Evolutionary conservation across 2,113 vertebrate species (phyloP).

Genomic region (Dipodomys stephensi): DNA sequence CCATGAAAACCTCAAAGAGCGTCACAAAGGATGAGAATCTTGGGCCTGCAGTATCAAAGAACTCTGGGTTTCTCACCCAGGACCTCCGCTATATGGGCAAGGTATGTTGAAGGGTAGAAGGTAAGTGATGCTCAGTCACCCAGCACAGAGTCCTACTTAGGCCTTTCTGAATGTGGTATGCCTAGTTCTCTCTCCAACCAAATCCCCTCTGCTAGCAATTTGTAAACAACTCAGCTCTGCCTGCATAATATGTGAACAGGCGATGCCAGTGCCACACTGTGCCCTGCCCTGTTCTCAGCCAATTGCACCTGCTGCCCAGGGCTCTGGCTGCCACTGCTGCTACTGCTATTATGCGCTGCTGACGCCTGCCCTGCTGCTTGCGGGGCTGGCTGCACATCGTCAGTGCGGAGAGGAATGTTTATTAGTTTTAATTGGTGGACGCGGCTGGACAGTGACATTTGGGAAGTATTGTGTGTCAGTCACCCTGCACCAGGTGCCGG

Average conservation of each 20-base stretch:
- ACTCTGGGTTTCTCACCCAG: neutral
- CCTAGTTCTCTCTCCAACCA: conserved; percentile 34
- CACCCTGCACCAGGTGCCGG: conserved; percentile 49
- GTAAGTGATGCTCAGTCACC: neutral
- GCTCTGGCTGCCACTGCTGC: conserved; percentile 64
- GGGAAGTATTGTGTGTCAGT: conserved; percentile 65
- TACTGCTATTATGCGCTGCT: conserved; percentile 49
- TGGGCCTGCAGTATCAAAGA: neutral
- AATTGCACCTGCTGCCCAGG: conserved; percentile 80
- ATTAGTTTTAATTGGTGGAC: conserved; percentile 80
- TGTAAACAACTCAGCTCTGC: conserved; percentile 80
- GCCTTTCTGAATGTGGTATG: neutral
- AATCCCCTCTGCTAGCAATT: conserved; percentile 81
- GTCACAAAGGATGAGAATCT: neutral
- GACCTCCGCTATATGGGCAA: neutral
- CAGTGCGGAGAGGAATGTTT: conserved; percentile 62
- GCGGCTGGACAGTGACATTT: conserved; percentile 79
- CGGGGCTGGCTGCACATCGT: conserved; percentile 28
- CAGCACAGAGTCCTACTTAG: neutral
- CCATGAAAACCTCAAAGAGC: neutral
- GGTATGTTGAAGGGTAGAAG: neutral
- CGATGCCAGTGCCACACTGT: conserved; percentile 72
- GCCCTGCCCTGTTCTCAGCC: conserved; percentile 71
- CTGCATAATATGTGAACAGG: conserved; percentile 62
- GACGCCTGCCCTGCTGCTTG: conserved; percentile 48